Evolutionary conservation across 37 sponge, comb jelly and placozoan genomes (phyloP).

Genomic region (Beroe forskalii): DNA sequence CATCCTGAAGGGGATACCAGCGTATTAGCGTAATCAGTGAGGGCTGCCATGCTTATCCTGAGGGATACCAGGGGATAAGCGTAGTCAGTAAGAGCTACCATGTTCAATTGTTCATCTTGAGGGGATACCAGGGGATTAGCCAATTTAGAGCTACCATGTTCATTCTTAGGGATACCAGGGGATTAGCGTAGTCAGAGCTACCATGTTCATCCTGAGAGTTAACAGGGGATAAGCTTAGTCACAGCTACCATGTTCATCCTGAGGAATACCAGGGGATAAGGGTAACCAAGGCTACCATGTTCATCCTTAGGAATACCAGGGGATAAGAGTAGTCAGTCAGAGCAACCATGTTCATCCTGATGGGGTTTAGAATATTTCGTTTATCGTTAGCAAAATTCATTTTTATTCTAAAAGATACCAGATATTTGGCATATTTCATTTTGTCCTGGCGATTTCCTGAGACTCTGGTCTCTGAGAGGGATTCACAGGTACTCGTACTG

Average conservation of each 20-base stretch:
- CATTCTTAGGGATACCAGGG: too few species aligned
- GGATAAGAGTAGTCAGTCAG: constrained; percentile 63
- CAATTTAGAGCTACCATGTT: constrained; percentile 2
- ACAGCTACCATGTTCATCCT: constrained; percentile 62
- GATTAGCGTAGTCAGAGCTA: too few species aligned
- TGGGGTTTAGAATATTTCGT: too few species aligned
- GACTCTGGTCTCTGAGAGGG: too few species aligned
- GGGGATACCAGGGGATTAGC: too few species aligned
- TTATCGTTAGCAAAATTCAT: too few species aligned
- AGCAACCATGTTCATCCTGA: constrained; percentile 65
- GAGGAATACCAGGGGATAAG: neutral
- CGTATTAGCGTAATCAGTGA: neutral
- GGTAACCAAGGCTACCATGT: neutral
- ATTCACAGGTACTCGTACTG: too few species aligned
- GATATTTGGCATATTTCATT: too few species aligned
- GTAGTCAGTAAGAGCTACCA: constrained; percentile 56
- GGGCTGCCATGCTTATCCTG: neutral
- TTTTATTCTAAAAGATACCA: too few species aligned
- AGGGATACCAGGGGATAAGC: neutral
- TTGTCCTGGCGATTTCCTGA: too few species aligned
- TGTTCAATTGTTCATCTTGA: neutral
- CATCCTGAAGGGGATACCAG: constrained; percentile 22
- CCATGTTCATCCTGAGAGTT: constrained; percentile 60
- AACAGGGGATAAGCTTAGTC: neutral
- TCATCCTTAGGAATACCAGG: neutral